phyloP scores from a whole-genome alignment of 2,888 invertebrate species.

The Lypha dubia region DNA sequence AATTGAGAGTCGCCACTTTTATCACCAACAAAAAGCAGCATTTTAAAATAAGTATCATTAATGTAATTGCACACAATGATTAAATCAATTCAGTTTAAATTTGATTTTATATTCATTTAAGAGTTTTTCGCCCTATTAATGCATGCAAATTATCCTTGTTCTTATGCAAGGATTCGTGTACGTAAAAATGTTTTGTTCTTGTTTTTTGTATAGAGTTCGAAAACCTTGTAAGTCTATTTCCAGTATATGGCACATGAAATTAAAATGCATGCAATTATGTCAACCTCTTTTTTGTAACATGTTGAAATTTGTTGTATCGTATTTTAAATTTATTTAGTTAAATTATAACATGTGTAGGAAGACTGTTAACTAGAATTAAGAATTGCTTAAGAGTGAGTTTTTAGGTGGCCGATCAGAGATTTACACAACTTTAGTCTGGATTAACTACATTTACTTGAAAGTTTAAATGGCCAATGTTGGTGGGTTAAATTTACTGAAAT shows the following conservation, averaged over 20 bases:
- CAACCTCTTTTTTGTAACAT: background rate
- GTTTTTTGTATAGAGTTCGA: background rate
- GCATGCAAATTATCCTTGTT: constrained; percentile 61
- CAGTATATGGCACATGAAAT: constrained; percentile 18
- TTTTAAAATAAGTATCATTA: constrained; percentile 63
- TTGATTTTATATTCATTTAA: constrained; percentile 51
- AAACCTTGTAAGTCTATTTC: constrained; percentile 40
- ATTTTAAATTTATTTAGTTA: background rate
- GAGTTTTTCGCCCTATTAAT: constrained; percentile 70
- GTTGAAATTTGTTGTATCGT: background rate
- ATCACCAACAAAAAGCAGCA: constrained; percentile 45
- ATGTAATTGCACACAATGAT: constrained; percentile 69
- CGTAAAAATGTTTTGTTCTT: constrained; percentile 11
- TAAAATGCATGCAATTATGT: constrained; percentile 37
- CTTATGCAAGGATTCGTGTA: background rate
- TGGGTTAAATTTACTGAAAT: too few relatives aligned
- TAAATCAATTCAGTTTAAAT: constrained; percentile 64
- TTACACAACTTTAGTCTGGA: too few relatives aligned
- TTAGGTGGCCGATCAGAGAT: too few relatives aligned
- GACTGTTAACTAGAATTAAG: too few relatives aligned
- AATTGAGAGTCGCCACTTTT: constrained; percentile 38
- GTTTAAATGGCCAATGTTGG: too few relatives aligned
- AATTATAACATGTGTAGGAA: background rate
- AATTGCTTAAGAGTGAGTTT: too few relatives aligned
- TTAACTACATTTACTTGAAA: too few relatives aligned